phyloP scores from a whole-genome alignment of 2,113 vertebrate genomes.

The Motacilla tschutschensis region DNA sequence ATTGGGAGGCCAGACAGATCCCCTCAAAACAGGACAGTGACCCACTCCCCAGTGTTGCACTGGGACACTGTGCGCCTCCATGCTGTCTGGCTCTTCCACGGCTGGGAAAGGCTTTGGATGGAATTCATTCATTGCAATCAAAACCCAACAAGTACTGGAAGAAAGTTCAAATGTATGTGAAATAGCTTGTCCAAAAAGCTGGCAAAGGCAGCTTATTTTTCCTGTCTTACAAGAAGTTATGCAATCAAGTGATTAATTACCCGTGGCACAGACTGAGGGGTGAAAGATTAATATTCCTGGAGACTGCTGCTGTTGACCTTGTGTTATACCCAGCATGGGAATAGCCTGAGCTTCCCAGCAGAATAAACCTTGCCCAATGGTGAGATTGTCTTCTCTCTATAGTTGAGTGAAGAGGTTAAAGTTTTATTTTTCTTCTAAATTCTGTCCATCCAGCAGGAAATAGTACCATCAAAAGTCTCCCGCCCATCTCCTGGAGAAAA shows the following conservation, averaged over 20 bases:
- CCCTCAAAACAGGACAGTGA: neutral
- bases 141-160: slow-evolving; percentile 61
- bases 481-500: neutral
- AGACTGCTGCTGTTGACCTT: slow-evolving; percentile 67
- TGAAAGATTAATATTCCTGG: slow-evolving; percentile 69
- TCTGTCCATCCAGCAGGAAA: slow-evolving; percentile 56
- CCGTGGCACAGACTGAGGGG: slow-evolving; percentile 54
- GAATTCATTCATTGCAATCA: slow-evolving; percentile 44
- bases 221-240: slow-evolving; percentile 70
- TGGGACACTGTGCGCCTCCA: neutral
- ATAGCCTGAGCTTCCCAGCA: slow-evolving; percentile 53
- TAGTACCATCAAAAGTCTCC: slow-evolving; percentile 39
- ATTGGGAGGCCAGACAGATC: neutral
- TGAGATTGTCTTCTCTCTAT: slow-evolving; percentile 17
- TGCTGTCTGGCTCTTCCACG: neutral
- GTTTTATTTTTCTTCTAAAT: slow-evolving; percentile 54
- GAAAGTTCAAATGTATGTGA: slow-evolving; percentile 67
- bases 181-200: slow-evolving; percentile 61
- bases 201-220: slow-evolving; percentile 67
- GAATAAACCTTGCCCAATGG: slow-evolving; percentile 48
- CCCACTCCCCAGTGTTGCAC: neutral
- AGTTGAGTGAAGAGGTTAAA: slow-evolving; percentile 58
- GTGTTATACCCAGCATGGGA: slow-evolving; percentile 56
- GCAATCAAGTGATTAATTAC: slow-evolving; percentile 70
- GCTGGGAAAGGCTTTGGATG: slow-evolving; percentile 39